phyloP scores from a whole-genome alignment of 2,113 vertebrate species.

The Xiphorhynchus elegans region DNA sequence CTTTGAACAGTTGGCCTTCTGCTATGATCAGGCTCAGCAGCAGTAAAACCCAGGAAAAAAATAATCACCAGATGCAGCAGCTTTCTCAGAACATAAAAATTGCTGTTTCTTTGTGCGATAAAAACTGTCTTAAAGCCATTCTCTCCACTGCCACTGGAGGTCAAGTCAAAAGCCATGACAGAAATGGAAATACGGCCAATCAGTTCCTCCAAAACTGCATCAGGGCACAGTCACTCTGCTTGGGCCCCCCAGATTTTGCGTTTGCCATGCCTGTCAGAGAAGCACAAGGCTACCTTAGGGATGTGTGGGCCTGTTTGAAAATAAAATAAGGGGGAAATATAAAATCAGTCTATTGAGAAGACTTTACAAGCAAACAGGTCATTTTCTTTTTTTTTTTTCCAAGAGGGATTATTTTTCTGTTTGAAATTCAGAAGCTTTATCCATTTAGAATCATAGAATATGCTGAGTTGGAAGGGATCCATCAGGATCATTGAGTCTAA shows the following conservation, averaged over 20 bases:
- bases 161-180: neutral
- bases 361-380: neutral
- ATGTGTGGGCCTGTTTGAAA: neutral
- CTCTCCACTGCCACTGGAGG: neutral
- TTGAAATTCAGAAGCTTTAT: neutral
- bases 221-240: neutral
- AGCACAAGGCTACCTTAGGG: neutral
- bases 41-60: neutral
- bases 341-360: neutral
- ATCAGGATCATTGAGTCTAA: neutral
- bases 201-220: neutral
- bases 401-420: neutral
- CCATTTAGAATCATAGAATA: neutral
- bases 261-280: rapidly evolving
- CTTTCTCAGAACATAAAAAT: neutral
- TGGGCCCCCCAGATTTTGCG: neutral
- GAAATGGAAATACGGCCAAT: neutral
- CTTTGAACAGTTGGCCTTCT: neutral
- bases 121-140: neutral
- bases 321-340: neutral
- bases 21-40: neutral
- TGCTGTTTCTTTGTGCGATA: neutral
- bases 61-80: neutral
- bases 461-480: neutral
- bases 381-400: rapidly evolving